These are phyloP conservation scores for Lobophora halterata DNA, from an alignment of 2,888 invertebrate species.

Conservation along the genomic window DNA sequence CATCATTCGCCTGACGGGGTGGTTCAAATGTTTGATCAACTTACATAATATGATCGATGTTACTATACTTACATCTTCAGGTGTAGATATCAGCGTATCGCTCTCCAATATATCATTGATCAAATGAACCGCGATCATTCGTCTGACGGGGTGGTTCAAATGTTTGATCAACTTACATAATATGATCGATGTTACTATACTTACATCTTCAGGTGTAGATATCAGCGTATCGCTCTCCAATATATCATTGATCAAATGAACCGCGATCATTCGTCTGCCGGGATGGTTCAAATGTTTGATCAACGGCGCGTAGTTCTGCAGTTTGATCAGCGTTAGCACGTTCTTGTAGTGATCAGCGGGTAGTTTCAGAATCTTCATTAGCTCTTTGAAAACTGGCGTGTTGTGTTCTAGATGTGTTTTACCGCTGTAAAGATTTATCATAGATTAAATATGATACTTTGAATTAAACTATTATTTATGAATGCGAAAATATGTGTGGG, in stretches of 20 bases:
- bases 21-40: too few relatives aligned
- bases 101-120: conserved; percentile 94
- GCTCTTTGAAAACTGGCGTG: conserved; percentile 93
- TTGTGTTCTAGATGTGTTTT: conserved; percentile 83
- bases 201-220: conserved; percentile 92
- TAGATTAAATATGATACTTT: too few relatives aligned
- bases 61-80: conserved; percentile 87
- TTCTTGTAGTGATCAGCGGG: conserved; percentile 98
- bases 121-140: conserved; percentile 92
- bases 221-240: conserved; percentile 94
- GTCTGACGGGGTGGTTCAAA: conserved; percentile 93
- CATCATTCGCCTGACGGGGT: conserved; percentile 91
- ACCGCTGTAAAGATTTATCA: conserved; percentile 80
- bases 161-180: too few relatives aligned
- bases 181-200: too few relatives aligned
- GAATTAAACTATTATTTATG: too few relatives aligned
- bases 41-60: too few relatives aligned
- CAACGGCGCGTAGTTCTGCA: conserved; percentile 93
- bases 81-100: conserved; percentile 92
- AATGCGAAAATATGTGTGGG: too few relatives aligned
- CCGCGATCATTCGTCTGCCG: conserved; percentile 91
- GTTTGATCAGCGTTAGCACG: conserved; percentile 90
- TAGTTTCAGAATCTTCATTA: conserved; percentile 95
- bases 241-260: conserved; percentile 94
- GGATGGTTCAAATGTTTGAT: conserved; percentile 92